phyloP scores from a whole-genome alignment of 2,797 vertebrate species.

The Platyrinchus mystaceus region DNA sequence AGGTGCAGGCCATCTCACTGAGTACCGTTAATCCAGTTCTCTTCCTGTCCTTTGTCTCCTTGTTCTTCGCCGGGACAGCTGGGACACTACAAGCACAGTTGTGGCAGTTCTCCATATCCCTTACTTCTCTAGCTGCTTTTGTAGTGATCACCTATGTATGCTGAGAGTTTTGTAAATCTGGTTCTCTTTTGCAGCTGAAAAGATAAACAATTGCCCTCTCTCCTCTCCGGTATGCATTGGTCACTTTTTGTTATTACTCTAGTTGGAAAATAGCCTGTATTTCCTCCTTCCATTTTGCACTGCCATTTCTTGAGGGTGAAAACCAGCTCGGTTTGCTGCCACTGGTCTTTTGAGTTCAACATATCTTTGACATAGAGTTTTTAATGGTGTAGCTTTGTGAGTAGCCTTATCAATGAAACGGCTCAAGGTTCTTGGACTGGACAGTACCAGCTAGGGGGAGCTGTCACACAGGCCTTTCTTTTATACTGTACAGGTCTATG shows the following conservation, averaged over 20 bases:
- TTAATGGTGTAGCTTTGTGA: background rate
- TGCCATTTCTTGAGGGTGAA: background rate
- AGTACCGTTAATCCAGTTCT: background rate
- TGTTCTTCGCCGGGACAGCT: background rate
- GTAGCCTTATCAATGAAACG: background rate
- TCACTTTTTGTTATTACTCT: background rate
- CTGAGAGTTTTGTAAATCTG: background rate
- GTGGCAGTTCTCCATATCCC: background rate
- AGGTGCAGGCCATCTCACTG: background rate
- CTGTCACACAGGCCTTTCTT: background rate
- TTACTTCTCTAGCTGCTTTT: background rate
- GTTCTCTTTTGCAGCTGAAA: background rate
- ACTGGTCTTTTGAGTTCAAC: background rate
- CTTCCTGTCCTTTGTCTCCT: background rate
- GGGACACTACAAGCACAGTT: background rate
- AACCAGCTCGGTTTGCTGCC: background rate
- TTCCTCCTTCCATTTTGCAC: background rate
- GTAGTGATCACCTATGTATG: background rate
- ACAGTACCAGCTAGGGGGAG: background rate
- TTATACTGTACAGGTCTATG: background rate
- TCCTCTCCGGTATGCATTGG: background rate
- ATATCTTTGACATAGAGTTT: background rate
- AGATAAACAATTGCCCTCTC: background rate
- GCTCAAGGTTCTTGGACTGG: background rate
- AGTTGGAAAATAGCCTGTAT: background rate